Base-by-base conservation (phyloP, 1,140 invertebrate species). In the Caenorhabditis remanei region DNA sequence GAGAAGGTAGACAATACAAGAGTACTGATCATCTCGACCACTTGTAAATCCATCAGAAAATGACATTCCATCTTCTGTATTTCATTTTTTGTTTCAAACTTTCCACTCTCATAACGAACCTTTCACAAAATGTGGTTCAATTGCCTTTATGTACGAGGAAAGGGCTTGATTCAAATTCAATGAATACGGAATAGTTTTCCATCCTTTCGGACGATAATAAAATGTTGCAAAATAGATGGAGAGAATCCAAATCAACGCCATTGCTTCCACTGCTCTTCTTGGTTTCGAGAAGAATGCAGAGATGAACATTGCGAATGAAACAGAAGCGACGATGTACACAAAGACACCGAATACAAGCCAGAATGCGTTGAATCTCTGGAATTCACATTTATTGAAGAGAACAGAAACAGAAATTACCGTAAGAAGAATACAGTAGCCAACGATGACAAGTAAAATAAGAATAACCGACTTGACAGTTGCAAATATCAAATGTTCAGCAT, bases 41-140 rank as follows among this genome's bases (percentile, higher is more conserved):
- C 56, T 58, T 19, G 8, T n/a, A n/a, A 58, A 58, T 58, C 56
- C 56, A 58, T 58, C 56, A n/a, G 56, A n/a, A n/a, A 58, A 58
- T 4, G 56, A 58, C 56, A 58, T 58, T 58, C 56, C 56, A n/a
- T n/a, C 56, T 21, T 58, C 56, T 58, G 56, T 6, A 58, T 21
- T n/a, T 58, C n/a, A 14, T 5, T 13, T 53, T 13, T 16, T 9
- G 50, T 16, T 53, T 53, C 50, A 32, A 32, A 32, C 50, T 53
- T 53, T 4, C 16, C 50, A 53, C 9, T 53, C 9, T 16, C 50
- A 16, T 2, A 53, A 53, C 16, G n/a, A 58, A 58, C 56, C 56
- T 58, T 58, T 58, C 16, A 58, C 56, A 21, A 58, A 58, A 58
- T 58, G 56, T 58, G 56, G 56, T 58, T 58, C 56, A 14, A 58